Conservation (phyloP, 2,797 vertebrate genomes). For the Phrynocephalus guinanensis region DNA sequence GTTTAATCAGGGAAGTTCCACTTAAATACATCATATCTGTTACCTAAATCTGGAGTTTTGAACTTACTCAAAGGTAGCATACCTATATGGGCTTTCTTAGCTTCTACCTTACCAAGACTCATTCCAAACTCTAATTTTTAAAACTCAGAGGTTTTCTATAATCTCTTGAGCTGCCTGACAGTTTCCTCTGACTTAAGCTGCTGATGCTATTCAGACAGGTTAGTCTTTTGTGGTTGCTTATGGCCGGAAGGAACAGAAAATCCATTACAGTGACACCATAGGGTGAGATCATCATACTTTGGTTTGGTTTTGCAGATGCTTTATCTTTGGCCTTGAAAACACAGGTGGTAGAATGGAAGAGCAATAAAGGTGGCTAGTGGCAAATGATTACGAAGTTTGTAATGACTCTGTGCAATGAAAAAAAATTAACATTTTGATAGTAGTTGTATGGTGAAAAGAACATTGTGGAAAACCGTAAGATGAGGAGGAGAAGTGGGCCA, state of each 20-base stretch:
- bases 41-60: background rate
- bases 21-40: background rate
- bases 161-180: slow-evolving; percentile 22
- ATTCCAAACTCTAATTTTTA: slow-evolving; percentile 26
- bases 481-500: background rate
- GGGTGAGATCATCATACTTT: slow-evolving; percentile 16
- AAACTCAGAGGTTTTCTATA: slow-evolving; percentile 16
- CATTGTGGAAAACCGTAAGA: background rate
- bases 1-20: background rate
- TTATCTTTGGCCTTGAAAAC: background rate
- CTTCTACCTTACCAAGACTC: background rate
- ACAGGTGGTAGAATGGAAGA: background rate
- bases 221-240: background rate
- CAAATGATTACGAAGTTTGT: background rate
- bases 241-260: background rate
- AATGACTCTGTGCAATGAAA: background rate
- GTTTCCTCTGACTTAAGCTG: slow-evolving; percentile 19
- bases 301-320: slow-evolving; percentile 2
- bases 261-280: slow-evolving; percentile 44
- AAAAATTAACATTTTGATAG: background rate
- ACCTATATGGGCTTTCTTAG: background rate
- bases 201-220: slow-evolving; percentile 52
- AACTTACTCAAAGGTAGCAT: background rate
- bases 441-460: background rate
- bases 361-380: background rate